Base-by-base conservation (phyloP, 2,888 invertebrate genomes). In the Neoitamus cyanurus region DNA sequence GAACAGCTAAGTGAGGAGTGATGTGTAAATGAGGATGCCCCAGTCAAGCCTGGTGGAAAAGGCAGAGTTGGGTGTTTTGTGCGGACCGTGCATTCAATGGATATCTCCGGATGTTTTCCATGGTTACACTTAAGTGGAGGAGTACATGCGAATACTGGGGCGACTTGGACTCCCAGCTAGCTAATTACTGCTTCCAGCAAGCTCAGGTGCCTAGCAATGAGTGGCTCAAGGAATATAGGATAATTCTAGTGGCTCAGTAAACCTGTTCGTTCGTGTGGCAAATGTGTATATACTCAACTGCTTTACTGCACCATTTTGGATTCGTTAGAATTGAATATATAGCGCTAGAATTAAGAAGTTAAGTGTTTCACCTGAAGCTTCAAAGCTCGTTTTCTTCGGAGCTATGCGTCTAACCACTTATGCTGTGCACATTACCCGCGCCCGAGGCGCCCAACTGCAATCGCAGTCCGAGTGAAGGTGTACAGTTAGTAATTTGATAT, bases 31-130 rank as follows among this genome's bases (percentile, higher is more conserved):
- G 78, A 78, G 78, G 78, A 78, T 78, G 78, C 9, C 78, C 28
- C 34, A 75, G 28, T n/a, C 46, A 42, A 75, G 75, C 20, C 75
- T 42, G 30, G 1, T 28, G 58, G 58, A 58, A 58, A 78, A 78
- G 30, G 58, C 30, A 78, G 42, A 46, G 78, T 48, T 20, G 15
- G 48, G 15, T 48, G 31, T 37, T 31, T 31, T 31, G 48, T 58
- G 30, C 15, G 31, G 58, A 11, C 31, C 31, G 9, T 20, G 42
- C 6, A 58, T 58, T 48, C 78, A 78, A 78, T 78, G 78, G 78
- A 78, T 78, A 78, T 34, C 48, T 78, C 30, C 78, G n/a, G 34
- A 78, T 31, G 78, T 58, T 78, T 78, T 48, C 78, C 31, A 78
- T 31, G 78, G 46, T 78, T 78, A 48, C 48, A 30, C 15, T 46